Percentiles rank a stretch among this genome's conserved stretches.
phyloP scores from a whole-genome alignment of 2,113 vertebrate species.

The Cavia porcellus region DNA sequence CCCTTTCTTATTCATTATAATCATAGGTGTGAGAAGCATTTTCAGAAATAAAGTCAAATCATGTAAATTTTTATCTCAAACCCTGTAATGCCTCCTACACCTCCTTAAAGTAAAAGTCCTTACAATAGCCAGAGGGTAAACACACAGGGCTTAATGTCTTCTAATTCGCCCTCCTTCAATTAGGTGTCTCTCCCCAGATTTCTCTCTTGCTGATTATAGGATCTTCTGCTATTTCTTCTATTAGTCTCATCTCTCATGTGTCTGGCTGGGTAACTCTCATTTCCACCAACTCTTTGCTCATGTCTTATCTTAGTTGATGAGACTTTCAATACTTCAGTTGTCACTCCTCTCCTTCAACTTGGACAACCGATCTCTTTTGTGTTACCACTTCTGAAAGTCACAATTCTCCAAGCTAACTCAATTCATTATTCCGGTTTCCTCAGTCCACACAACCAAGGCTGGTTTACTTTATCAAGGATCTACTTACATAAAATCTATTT shows the following conservation, averaged over 20 bases:
- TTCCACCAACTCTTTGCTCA: neutral
- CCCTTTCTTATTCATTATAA: neutral
- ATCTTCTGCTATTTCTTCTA: neutral
- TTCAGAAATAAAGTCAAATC: neutral
- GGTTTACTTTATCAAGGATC: conserved; percentile 2
- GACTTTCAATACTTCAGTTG: neutral
- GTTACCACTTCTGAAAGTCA: neutral
- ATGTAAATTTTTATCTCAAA: neutral
- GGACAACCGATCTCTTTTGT: neutral
- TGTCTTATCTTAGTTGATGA: neutral
- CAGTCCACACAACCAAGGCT: neutral
- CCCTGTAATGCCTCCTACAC: neutral
- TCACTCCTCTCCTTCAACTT: neutral
- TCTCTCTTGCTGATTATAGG: neutral
- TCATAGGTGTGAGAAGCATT: neutral
- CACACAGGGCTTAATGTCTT: neutral
- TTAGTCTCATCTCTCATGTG: neutral
- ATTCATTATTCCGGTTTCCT: neutral
- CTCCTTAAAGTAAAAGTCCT: neutral
- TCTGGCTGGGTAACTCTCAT: neutral
- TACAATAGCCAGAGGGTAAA: neutral
- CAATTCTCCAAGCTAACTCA: neutral
- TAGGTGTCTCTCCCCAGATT: neutral
- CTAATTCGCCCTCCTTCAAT: neutral
- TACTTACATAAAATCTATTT: neutral